These are phyloP conservation scores for Julus scandinavius DNA, from an alignment of 2,888 invertebrate genomes.

Conservation along the genomic window DNA sequence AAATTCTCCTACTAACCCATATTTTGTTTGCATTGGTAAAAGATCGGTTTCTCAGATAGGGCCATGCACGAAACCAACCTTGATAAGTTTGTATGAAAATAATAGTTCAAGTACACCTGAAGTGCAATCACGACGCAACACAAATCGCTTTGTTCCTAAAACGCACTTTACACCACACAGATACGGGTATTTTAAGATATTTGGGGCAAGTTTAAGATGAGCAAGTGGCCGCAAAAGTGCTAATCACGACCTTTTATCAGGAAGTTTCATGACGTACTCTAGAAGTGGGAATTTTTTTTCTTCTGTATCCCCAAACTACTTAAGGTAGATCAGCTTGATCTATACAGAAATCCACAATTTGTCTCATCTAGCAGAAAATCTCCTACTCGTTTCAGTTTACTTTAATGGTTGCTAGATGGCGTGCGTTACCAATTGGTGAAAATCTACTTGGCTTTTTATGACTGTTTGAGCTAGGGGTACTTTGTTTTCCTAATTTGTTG, in stretches of 20 bases:
- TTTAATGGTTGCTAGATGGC: no score
- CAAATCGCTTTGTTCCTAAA: constrained; percentile 28
- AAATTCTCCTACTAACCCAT: constrained; percentile 45
- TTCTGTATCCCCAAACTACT: background rate
- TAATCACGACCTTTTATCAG: constrained; percentile 31
- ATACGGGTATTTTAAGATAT: constrained; percentile 15
- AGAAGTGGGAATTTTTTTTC: background rate
- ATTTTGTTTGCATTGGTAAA: constrained; percentile 23
- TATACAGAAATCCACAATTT: no score
- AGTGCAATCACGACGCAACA: constrained; percentile 44
- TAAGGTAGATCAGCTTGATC: background rate
- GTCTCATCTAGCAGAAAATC: no score
- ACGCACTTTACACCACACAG: background rate
- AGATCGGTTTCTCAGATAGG: constrained; percentile 35
- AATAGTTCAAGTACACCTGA: constrained; percentile 36
- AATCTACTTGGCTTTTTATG: no score
- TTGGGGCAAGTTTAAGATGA: constrained; percentile 46
- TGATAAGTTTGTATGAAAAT: constrained; percentile 45
- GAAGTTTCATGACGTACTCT: background rate
- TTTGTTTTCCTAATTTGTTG: no score
- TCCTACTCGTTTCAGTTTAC: no score
- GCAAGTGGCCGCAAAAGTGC: constrained; percentile 33
- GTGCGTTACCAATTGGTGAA: no score
- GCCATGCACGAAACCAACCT: constrained; percentile 15
- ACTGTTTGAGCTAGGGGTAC: no score